Base-by-base conservation (phyloP, 2,888 invertebrate species). In the Polydrusus pterygomalis region DNA sequence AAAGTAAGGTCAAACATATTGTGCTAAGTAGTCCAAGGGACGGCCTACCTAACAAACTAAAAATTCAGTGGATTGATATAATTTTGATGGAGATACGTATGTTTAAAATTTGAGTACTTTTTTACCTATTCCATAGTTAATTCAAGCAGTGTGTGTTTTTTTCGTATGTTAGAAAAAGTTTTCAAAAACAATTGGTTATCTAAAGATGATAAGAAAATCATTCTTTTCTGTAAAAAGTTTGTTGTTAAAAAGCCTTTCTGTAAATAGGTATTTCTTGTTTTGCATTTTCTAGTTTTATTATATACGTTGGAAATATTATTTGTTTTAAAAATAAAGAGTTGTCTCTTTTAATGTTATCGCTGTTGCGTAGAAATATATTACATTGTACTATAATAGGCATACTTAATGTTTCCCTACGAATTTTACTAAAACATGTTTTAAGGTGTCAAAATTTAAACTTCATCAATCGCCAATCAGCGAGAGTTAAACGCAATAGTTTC, bases 361-460 rank as follows among this genome's bases (percentile, higher is more conserved):
- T 68, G 54, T 68, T 10, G n/a, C n/a, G 25, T 56, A 69, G 67
- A 54, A 67, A 60, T 58, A 69, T 69, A 69, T 47, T 58, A 49
- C 15, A 49, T 64, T 64, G 47, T 64, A 64, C n/a, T 64, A 64
- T 64, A n/a, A n/a, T n/a, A 62, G 43, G 34, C 51, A 58, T 60
- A 49, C 51, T 40, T 62, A 60, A 62, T 49, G 62, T 62, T 62
- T 60, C 45, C 43, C n/a, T 68, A 58, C 45, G 58, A 58, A 58
- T 69, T 18, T 60, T 56, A 17, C n/a, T 25, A 15, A 40, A 15
- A 49, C 38, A 40, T 45, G 18, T 56, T 54, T n/a, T 47, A 3
- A 43, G 68, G 68, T 56, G 38, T 38, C 47, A 2, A 43, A 62
- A 58, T 51, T 51, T 51, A 51, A 51, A 51, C n/a, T 20, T 20